Conservation (phyloP, 2,113 vertebrate genomes). For the Rhipidura dahli region DNA sequence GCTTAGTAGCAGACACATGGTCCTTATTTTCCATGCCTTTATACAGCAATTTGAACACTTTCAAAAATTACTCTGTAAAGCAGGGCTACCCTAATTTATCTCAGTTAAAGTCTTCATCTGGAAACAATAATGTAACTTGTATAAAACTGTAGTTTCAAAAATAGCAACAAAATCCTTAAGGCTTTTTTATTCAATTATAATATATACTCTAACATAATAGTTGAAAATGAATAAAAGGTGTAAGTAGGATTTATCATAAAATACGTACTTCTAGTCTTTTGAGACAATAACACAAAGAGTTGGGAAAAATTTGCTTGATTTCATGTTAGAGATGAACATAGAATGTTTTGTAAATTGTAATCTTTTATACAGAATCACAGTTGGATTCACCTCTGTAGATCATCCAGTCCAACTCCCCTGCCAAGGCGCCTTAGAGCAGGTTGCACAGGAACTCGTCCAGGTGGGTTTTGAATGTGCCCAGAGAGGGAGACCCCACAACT, state of each 20-base stretch:
- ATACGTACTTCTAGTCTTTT: background rate
- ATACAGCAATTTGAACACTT: background rate
- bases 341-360: background rate
- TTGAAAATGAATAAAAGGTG: background rate
- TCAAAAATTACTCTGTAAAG: background rate
- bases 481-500: background rate
- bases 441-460: background rate
- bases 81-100: background rate
- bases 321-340: background rate
- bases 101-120: slow-evolving; percentile 24
- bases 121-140: background rate
- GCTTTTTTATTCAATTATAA: background rate
- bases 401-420: background rate
- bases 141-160: background rate
- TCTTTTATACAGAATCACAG: background rate
- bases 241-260: background rate
- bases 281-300: background rate
- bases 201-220: background rate
- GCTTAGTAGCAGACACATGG: background rate
- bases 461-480: background rate
- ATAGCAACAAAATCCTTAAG: background rate
- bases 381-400: background rate
- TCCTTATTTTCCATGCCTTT: background rate
- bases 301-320: background rate
- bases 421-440: background rate